Base-by-base conservation (phyloP, 2,797 vertebrate genomes). In the Eidolon dupreanum region DNA sequence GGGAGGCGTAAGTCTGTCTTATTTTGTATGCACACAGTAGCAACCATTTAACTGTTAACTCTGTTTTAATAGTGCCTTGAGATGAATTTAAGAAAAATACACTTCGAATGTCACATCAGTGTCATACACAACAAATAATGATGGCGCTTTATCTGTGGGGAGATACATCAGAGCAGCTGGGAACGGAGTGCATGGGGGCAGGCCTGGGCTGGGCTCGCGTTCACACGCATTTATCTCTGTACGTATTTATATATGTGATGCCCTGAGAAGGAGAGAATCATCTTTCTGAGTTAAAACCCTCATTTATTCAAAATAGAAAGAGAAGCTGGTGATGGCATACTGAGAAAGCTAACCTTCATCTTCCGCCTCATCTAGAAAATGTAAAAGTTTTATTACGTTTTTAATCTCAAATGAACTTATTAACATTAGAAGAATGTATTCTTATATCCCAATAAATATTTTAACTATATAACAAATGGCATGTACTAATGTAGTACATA, bases 51-150 rank as follows among this genome's bases (percentile, higher is more conserved):
- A 70, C 31, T 63, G 55, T 70, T 83, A 59, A 22, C 89, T 95
- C 49, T 82, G 68, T 28, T 63, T 89, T 77, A 82, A 90, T 81
- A 57, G 61, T 79, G 66, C 49, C 83, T 88, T 36, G 89, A 96
- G 92, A 94, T 91, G 74, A 84, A 94, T 86, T 78, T 75, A 65
- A 55, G 51, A 84, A 82, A 75, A 93, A 74, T 16, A 12, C 33
- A 51, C 87, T 92, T 89, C 15, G 24, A 22, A 1, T 24, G 55
- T 10, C 2, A 36, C 65, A 22, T 78, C 71, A 2, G 36, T 16
- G 68, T 68, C 92, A 53, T 10, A 41, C 6, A 3, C 43, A 49
- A 82, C 4, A 75, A n/a, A 33, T 78, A 8, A 8, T 0, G n/a
- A 28, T 2, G 24, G 5, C 0, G 0, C 12, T 20, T 63, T 51